These are phyloP conservation scores for Drepana arcuata DNA, from an alignment of 1,140 invertebrate species.

Conservation along the genomic window DNA sequence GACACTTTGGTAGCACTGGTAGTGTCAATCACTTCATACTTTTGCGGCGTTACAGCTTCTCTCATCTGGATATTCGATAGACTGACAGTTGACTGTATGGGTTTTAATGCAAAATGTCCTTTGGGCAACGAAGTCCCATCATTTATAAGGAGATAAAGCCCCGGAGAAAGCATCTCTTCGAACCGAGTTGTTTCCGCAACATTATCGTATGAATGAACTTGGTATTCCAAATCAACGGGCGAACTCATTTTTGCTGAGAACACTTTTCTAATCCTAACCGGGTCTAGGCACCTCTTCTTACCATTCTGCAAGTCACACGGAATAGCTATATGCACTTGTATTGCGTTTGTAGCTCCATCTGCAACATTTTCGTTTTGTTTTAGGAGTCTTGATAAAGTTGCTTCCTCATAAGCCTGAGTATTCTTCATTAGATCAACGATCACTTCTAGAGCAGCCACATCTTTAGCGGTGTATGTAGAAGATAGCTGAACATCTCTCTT, in stretches of 20 bases:
- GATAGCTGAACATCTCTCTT: too few relatives aligned
- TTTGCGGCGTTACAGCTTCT: slow-evolving; percentile 3
- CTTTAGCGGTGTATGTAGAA: slow-evolving; percentile 33
- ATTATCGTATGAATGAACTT: slow-evolving; percentile 28
- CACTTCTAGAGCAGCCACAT: slow-evolving; percentile 39
- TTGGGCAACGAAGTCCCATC: slow-evolving; percentile 12
- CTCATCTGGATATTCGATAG: slow-evolving; percentile 7
- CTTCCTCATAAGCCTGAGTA: slow-evolving; percentile 11
- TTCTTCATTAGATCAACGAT: slow-evolving; percentile 36
- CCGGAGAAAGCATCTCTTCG: slow-evolving; percentile 11
- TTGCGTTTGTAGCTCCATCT: slow-evolving; percentile 15
- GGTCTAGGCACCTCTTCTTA: slow-evolving; percentile 23
- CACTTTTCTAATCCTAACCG: slow-evolving; percentile 23
- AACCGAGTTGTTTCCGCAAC: not conserved
- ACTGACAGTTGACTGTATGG: slow-evolving; percentile 15
- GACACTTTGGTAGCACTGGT: slow-evolving; percentile 8
- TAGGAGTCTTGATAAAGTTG: not conserved
- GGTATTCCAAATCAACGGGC: slow-evolving; percentile 37
- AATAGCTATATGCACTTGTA: slow-evolving; percentile 38
- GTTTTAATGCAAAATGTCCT: slow-evolving; percentile 20
- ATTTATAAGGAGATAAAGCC: slow-evolving; percentile 28
- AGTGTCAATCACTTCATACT: slow-evolving; percentile 7
- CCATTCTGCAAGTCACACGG: slow-evolving; percentile 17
- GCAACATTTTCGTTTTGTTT: not conserved
- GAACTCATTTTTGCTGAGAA: slow-evolving; percentile 32